Base-by-base conservation (phyloP, 2,888 invertebrate genomes). In the Ditula angustiorana region DNA sequence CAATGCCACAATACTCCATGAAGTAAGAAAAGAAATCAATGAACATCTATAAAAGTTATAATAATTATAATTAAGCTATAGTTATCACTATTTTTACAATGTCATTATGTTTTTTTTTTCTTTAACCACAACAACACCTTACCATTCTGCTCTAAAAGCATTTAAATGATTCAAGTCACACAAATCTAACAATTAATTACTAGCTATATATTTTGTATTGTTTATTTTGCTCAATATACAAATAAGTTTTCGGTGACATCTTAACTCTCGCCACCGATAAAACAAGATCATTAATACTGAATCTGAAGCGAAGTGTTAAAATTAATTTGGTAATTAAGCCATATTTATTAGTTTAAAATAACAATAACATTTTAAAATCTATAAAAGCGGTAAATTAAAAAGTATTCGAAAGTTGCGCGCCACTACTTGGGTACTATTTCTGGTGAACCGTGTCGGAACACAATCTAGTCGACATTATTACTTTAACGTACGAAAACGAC, bases 31-130 rank as follows among this genome's bases (percentile, higher is more conserved):
- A 86, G 87, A 87, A 91, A 89, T 85, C 85, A 90, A 89, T 88
- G 92, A 92, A 92, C 92, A 91, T 92, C 92, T 92, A 92, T 92
- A 92, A 92, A 92, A 92, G 90, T 92, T 89, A 90, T 90, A 91
- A 91, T 92, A 91, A 91, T 90, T 85, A 90, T 90, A 92, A 90
- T 92, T 92, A 92, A 90, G 90, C 92, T 92, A 92, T 89, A 83
- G 86, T 91, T 92, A 91, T 88, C 85, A 91, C 92, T 92, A 92
- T 91, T 91, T 91, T 86, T 92, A 92, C 92, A 92, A 91, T 91
- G 92, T 92, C 92, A 92, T 92, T 88, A 92, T 92, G 91, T 91
- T 89, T 88, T 71, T 88, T 71, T 78, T 84, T 83, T 81, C 90
- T 88, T 92, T 89, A 88, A 90, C 89, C 91, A 92, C 92, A 92